A percentile compares a stretch with the other conserved stretches of the same genome.
phyloP scores from a whole-genome alignment of 2,888 invertebrate genomes.

The Lasioglossum oenotherae region DNA sequence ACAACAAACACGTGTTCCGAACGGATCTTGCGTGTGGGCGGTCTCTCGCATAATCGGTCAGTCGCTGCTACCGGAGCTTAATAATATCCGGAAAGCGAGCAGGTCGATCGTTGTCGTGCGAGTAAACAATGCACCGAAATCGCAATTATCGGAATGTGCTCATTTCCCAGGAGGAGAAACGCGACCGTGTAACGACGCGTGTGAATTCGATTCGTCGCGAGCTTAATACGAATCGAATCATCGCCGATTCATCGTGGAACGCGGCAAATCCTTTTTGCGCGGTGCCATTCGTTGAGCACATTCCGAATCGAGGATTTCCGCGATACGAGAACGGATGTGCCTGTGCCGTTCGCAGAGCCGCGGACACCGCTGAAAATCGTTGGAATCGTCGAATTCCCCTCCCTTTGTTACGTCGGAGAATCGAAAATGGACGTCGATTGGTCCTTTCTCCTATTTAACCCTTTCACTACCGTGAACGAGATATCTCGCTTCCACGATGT shows the following conservation, averaged over 20 bases:
- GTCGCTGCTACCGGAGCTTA: conserved; percentile 31
- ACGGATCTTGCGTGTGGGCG: not conserved
- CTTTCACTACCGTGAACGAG: too few relatives aligned
- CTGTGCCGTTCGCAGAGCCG: conserved; percentile 43
- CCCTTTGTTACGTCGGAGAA: not conserved
- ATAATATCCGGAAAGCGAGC: conserved; percentile 26
- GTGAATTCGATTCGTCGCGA: conserved; percentile 64
- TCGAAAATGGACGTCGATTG: not conserved
- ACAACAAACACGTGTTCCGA: not conserved
- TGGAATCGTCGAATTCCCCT: not conserved
- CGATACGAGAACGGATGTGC: conserved; percentile 39
- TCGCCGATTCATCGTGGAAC: conserved; percentile 65
- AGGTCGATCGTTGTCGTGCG: conserved; percentile 35
- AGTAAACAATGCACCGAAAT: conserved; percentile 52
- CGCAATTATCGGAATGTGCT: conserved; percentile 55
- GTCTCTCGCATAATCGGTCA: not conserved
- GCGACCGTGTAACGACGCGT: conserved; percentile 59
- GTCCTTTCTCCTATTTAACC: not conserved
- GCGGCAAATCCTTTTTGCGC: conserved; percentile 63
- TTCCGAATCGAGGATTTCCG: conserved; percentile 54
- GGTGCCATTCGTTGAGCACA: conserved; percentile 58
- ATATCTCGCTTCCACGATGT: too few relatives aligned
- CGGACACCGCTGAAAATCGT: conserved; percentile 20
- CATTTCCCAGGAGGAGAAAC: conserved; percentile 44
- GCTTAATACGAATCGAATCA: conserved; percentile 64